These are phyloP conservation scores for Aricia artaxerxes DNA, from an alignment of 2,888 invertebrate genomes.

Conservation along the genomic window DNA sequence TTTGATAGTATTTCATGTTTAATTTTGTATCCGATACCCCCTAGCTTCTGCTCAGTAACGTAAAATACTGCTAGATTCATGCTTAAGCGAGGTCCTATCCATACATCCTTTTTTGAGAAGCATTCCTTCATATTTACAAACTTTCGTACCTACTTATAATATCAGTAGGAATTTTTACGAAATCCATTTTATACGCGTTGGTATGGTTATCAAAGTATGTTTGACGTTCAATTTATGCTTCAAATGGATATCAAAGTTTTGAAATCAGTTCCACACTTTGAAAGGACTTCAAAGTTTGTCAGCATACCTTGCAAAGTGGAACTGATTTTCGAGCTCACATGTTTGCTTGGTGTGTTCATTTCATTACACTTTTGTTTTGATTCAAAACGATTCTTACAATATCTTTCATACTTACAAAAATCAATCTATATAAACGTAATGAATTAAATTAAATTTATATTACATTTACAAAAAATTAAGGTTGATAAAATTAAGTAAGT, in stretches of 20 bases:
- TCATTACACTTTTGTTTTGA: constrained; percentile 16
- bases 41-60: too few species aligned
- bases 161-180: background rate
- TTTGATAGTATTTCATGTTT: background rate
- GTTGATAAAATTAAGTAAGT: too few species aligned
- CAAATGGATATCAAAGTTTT: constrained; percentile 9
- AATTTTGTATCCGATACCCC: too few species aligned
- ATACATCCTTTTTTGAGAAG: too few species aligned
- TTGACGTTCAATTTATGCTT: background rate
- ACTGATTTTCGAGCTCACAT: background rate
- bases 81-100: background rate
- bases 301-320: background rate
- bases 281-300: background rate
- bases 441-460: too few species aligned
- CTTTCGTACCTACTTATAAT: background rate
- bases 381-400: constrained; percentile 11
- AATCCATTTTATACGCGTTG: background rate
- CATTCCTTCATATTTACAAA: background rate
- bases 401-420: background rate
- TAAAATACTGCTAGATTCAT: background rate
- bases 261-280: background rate
- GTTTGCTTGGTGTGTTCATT: constrained; percentile 13
- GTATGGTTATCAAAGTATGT: background rate
- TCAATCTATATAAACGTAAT: too few species aligned
- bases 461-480: too few species aligned